Evolutionary conservation across 2,797 vertebrate species (phyloP).

Genomic region (Eospalax fontanierii): DNA sequence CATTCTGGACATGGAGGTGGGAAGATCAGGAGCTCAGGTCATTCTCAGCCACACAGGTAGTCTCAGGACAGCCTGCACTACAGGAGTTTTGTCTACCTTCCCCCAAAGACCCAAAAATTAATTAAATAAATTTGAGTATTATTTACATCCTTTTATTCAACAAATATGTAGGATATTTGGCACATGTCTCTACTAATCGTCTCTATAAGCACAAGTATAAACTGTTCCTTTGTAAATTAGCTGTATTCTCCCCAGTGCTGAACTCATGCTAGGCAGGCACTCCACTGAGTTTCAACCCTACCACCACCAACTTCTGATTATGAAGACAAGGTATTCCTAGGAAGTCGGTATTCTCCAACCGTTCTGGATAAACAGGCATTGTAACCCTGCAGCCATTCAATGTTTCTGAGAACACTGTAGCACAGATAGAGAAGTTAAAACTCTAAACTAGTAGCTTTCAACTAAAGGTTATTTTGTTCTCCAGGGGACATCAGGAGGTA

Average conservation of each 20-base stretch:
- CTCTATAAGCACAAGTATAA: neutral
- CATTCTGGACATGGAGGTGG: neutral
- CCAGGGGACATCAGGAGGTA: neutral
- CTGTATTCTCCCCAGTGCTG: neutral
- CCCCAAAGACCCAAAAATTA: neutral
- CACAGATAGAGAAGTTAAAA: neutral
- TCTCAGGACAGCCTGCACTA: neutral
- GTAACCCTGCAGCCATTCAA: neutral
- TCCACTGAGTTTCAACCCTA: neutral
- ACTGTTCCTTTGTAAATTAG: neutral
- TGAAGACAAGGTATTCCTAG: neutral
- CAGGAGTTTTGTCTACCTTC: neutral
- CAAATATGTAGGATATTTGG: neutral
- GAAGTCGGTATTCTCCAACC: conserved; percentile 1
- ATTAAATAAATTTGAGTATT: neutral
- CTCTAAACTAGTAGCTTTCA: neutral
- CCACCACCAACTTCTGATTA: neutral
- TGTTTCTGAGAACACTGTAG: neutral
- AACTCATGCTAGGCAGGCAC: neutral
- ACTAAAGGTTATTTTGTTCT: neutral
- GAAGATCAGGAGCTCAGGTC: neutral
- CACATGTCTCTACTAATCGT: neutral
- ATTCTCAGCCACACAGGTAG: neutral
- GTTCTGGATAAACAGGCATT: neutral
- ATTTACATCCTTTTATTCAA: conserved; percentile 6